Conservation (phyloP, 1,140 invertebrate genomes). For the Notospermus geniculatus region DNA sequence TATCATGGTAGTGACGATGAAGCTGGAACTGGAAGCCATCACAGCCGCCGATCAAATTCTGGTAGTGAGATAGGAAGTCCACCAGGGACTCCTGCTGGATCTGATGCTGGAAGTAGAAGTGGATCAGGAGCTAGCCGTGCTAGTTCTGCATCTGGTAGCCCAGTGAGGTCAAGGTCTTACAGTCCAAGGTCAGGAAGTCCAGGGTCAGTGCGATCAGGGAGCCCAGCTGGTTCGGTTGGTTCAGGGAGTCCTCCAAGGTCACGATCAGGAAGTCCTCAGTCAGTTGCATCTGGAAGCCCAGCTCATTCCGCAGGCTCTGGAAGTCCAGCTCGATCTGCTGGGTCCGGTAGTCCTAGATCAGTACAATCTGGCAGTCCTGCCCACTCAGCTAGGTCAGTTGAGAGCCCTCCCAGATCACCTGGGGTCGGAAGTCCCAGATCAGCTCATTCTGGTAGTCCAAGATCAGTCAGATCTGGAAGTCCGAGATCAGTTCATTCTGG, state of each 20-base stretch:
- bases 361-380: slow-evolving; percentile 10
- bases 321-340: slow-evolving; percentile 17
- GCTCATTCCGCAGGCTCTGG: slow-evolving; percentile 17
- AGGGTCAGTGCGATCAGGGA: neutral
- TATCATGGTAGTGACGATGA: no score
- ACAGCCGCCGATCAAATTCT: slow-evolving; percentile 44
- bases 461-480: neutral
- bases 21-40: no score
- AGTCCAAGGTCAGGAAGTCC: neutral
- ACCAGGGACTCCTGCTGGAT: slow-evolving; percentile 7
- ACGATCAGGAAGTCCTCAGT: neutral
- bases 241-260: slow-evolving; percentile 7
- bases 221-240: slow-evolving; percentile 1
- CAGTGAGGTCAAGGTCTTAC: neutral
- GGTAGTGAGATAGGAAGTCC: slow-evolving; percentile 58
- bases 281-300: slow-evolving; percentile 1
- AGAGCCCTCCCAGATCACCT: neutral
- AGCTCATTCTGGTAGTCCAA: slow-evolving; percentile 4
- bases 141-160: slow-evolving; percentile 24
- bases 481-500: neutral
- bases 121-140: slow-evolving; percentile 13
- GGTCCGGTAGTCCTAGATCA: slow-evolving; percentile 13
- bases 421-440: neutral
- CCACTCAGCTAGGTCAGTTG: slow-evolving; percentile 10
- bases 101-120: neutral